Conservation (phyloP, 2,113 vertebrate species). For the Neolamprologus sp. region DNA sequence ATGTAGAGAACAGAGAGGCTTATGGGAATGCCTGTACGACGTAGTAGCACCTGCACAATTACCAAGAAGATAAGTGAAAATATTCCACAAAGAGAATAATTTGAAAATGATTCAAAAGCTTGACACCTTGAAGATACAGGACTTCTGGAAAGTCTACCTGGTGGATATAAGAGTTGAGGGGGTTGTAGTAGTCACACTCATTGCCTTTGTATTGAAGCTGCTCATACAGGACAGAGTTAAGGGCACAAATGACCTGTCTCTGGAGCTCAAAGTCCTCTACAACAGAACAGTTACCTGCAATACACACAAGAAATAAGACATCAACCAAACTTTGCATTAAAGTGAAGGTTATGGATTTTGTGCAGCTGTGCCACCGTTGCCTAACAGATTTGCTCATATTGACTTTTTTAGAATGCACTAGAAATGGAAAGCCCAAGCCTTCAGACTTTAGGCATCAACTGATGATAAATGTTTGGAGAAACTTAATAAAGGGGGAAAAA, state of each 20-base stretch:
- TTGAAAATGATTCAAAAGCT: not conserved
- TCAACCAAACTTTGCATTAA: not conserved
- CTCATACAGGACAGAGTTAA: constrained; percentile 90
- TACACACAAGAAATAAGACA: not conserved
- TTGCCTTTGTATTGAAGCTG: constrained; percentile 95
- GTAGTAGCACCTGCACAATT: constrained; percentile 82
- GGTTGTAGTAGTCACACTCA: constrained; percentile 93
- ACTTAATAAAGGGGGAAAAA: accelerated
- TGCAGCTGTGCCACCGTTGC: not conserved
- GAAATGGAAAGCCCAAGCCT: not conserved
- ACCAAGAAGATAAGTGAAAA: not conserved
- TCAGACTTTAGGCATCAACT: not conserved
- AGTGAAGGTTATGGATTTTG: not conserved
- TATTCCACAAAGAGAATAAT: not conserved
- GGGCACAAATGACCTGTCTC: constrained; percentile 85
- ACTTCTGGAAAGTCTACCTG: constrained; percentile 69
- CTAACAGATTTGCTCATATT: not conserved
- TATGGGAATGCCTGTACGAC: constrained; percentile 92
- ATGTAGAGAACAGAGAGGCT: constrained; percentile 94
- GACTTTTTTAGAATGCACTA: not conserved
- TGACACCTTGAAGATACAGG: not conserved
- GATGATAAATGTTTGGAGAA: not conserved
- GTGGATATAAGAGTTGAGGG: constrained; percentile 94
- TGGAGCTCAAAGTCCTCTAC: constrained; percentile 87
- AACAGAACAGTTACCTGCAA: constrained; percentile 60